phyloP scores from a whole-genome alignment of 2,797 vertebrate genomes.

The Pseudochirops corinnae region DNA sequence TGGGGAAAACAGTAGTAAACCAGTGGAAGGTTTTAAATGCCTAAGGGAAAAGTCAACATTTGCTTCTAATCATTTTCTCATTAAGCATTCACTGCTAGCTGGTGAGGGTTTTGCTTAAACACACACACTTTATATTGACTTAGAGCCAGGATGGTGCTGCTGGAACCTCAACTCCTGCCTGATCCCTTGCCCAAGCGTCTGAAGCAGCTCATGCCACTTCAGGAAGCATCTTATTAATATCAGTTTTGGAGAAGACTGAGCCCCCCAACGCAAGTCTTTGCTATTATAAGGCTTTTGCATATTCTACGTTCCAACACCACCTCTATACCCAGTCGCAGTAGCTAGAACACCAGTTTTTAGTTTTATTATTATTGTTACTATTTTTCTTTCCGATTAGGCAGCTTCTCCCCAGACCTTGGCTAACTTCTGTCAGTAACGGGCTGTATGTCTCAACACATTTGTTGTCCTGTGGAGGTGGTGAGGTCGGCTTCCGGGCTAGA shows the following conservation, averaged over 20 bases:
- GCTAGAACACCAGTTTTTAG: not conserved
- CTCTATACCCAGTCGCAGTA: no score
- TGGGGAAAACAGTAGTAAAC: constrained; percentile 81
- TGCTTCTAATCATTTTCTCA: constrained; percentile 76
- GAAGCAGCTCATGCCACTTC: not conserved
- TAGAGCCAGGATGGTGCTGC: not conserved
- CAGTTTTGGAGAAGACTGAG: not conserved
- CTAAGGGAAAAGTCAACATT: constrained; percentile 74
- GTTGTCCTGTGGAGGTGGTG: constrained; percentile 67
- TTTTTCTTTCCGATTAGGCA: not conserved
- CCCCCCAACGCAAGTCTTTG: not conserved
- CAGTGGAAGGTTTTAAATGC: constrained; percentile 78
- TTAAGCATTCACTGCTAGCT: constrained; percentile 62
- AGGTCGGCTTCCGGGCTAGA: constrained; percentile 74
- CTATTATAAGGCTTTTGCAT: not conserved
- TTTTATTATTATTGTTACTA: not conserved
- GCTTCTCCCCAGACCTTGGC: constrained; percentile 28
- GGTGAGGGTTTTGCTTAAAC: constrained; percentile 43
- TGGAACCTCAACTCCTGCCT: constrained; percentile 22
- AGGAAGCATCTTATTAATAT: constrained; percentile 1
- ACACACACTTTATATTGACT: constrained; percentile 41
- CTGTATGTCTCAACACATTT: constrained; percentile 51
- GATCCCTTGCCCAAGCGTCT: not conserved
- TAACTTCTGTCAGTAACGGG: constrained; percentile 58
- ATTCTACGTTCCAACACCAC: not conserved